Percentiles rank a stretch among this genome's conserved stretches.
These are phyloP conservation scores for Australoheros scitulus DNA, from an alignment of 2,113 vertebrate species.

Conservation along the genomic window DNA sequence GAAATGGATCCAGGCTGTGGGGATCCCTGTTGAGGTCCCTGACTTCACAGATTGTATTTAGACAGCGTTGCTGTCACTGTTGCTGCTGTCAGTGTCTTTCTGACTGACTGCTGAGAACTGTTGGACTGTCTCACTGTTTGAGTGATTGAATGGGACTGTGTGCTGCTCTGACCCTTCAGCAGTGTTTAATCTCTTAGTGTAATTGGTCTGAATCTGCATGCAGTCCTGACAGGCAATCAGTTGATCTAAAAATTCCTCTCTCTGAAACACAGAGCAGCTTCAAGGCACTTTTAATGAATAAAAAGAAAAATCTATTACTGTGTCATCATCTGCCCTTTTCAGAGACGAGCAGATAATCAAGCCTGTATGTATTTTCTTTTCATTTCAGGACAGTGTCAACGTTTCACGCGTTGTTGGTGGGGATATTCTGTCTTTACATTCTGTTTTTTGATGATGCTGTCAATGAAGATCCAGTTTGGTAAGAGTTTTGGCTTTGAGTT, in stretches of 20 bases:
- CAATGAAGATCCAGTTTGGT: slow-evolving; percentile 93
- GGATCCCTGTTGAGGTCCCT: neutral
- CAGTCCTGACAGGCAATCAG: slow-evolving; percentile 49
- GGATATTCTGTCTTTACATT: slow-evolving; percentile 89
- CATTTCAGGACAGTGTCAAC: slow-evolving; percentile 92
- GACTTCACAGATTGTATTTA: slow-evolving; percentile 17
- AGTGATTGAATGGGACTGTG: slow-evolving; percentile 53
- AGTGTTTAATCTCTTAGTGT: slow-evolving; percentile 64
- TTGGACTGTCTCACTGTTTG: slow-evolving; percentile 24
- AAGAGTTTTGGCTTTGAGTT: slow-evolving; percentile 69
- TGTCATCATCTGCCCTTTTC: neutral
- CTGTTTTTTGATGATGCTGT: slow-evolving; percentile 88
- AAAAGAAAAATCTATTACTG: neutral
- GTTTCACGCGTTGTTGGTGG: slow-evolving; percentile 92
- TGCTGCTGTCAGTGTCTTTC: slow-evolving; percentile 22
- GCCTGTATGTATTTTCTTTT: neutral
- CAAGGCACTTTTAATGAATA: neutral
- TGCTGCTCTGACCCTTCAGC: slow-evolving; percentile 47
- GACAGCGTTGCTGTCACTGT: neutral
- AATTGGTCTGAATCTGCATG: slow-evolving; percentile 63
- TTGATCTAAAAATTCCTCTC: slow-evolving; percentile 36
- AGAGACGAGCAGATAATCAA: neutral
- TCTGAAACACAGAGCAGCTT: slow-evolving; percentile 17
- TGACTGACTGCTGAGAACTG: slow-evolving; percentile 43
- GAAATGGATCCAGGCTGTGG: neutral